Evolutionary conservation across 2,113 vertebrate genomes (phyloP).

Genomic region (Chinchilla lanigera): DNA sequence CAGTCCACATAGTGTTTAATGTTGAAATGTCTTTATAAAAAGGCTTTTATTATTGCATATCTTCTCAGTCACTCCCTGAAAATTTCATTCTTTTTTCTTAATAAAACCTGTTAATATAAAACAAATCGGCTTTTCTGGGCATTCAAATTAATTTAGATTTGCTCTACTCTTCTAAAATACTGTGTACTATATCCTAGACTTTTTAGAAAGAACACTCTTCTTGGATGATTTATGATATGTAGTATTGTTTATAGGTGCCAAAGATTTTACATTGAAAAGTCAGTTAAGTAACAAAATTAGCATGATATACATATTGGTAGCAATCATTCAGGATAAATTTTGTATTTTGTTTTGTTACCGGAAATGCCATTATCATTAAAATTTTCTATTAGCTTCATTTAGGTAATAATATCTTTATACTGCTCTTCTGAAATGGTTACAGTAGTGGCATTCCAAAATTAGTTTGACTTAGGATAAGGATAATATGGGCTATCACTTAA

Average conservation of each 20-base stretch:
- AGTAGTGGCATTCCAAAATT: not conserved
- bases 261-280: conserved; percentile 42
- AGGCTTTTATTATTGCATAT: not conserved
- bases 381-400: conserved; percentile 40
- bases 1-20: not conserved
- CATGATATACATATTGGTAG: not conserved
- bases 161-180: conserved; percentile 53
- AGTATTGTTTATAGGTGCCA: not conserved
- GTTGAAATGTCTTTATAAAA: not conserved
- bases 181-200: not conserved
- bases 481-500: not conserved
- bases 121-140: conserved; percentile 46
- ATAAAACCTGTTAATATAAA: not conserved
- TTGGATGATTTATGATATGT: conserved; percentile 41
- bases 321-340: not conserved
- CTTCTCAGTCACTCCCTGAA: not conserved
- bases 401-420: not conserved
- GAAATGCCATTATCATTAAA: not conserved
- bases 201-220: conserved; percentile 28
- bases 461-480: not conserved
- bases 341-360: conserved; percentile 1
- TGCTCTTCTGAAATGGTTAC: not conserved
- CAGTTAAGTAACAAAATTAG: conserved; percentile 27
- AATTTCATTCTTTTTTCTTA: conserved; percentile 38
- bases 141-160: conserved; percentile 64